A percentile compares a stretch with the other conserved stretches of the same genome.
Conservation (phyloP, 2,888 invertebrate species). For the Tromatobia lineatoria region DNA sequence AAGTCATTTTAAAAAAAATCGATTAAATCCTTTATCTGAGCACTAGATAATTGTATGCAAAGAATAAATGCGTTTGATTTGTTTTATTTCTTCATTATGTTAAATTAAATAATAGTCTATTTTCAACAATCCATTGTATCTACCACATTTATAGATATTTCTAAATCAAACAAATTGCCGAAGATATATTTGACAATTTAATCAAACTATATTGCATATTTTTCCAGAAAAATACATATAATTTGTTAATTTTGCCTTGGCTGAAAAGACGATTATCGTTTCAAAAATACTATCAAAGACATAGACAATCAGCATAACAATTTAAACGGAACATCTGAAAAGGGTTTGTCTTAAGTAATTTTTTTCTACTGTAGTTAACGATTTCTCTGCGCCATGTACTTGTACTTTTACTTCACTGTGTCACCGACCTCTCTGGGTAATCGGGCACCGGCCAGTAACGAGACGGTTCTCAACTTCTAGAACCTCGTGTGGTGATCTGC, state of each 20-base stretch:
- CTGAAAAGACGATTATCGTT: background rate
- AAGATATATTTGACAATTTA: no score
- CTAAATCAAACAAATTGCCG: background rate
- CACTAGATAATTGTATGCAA: no score
- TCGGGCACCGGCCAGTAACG: slow-evolving; percentile 42
- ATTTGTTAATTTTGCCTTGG: no score
- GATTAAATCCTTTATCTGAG: no score
- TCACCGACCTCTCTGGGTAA: slow-evolving; percentile 62
- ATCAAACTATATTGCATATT: no score
- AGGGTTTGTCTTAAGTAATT: background rate
- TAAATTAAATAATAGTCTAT: no score
- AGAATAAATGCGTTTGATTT: no score
- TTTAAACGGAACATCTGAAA: background rate
- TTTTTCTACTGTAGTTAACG: background rate
- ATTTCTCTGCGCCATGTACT: background rate
- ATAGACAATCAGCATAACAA: background rate
- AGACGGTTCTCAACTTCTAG: slow-evolving; percentile 53
- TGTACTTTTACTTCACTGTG: slow-evolving; percentile 56
- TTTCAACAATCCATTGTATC: no score
- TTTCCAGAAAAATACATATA: no score
- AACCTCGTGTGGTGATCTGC: background rate
- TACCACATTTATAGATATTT: no score
- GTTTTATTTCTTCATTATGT: no score
- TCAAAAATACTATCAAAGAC: background rate
- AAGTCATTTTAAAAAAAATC: no score